Evolutionary conservation across 2,888 invertebrate species (phyloP), one percentile per base, ranked within the genome.

Genomic region (Ormyrus nitidulus): DNA sequence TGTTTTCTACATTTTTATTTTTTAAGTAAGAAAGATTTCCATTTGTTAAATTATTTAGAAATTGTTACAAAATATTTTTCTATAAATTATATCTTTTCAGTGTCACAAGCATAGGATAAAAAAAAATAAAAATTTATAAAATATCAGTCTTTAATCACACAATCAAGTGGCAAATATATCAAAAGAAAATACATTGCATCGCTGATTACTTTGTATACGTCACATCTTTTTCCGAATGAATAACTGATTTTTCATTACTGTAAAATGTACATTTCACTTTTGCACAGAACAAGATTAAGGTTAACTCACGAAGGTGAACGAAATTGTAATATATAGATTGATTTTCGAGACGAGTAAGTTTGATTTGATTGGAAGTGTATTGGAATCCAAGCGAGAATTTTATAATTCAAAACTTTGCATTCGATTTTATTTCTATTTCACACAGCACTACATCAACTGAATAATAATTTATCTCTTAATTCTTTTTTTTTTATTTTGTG

Each of bases 251-350:
- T 10, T 19, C 10, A 6, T 7, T 10, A 9, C 51, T 34, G 19
- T 51, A 66, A 53, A 66, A 66, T 51, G 51, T 66, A 11, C 9
- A 66, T 11, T 13, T 34, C 2, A 34, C 46, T 64, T 65, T 74
- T 49, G 54, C 56, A 56, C 49, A 19, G n/a, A 62, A 56, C 34
- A 34, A 10, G 54, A 70, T 62, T 77, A 58, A 49, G 46, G 48
- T n/a, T 56, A 34, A 70, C 13, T 10, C 7, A n/a, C 4, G 44
- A 58, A n/a, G 70, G 34, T 13, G 56, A 59, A 53, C 56, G 56
- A 75, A 71, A 66, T 68, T 75, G 46, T 80, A 76, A 80, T 76
- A 71, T 80, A 71, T 44, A 34, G n/a, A 79, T 49, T 56, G 70
- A 58, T 7, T 79, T 73, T 79, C 58, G n/a, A 73, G 34, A 62